These are phyloP conservation scores for Henicopernis longicauda DNA, from an alignment of 2,113 vertebrate genomes.

Conservation along the genomic window DNA sequence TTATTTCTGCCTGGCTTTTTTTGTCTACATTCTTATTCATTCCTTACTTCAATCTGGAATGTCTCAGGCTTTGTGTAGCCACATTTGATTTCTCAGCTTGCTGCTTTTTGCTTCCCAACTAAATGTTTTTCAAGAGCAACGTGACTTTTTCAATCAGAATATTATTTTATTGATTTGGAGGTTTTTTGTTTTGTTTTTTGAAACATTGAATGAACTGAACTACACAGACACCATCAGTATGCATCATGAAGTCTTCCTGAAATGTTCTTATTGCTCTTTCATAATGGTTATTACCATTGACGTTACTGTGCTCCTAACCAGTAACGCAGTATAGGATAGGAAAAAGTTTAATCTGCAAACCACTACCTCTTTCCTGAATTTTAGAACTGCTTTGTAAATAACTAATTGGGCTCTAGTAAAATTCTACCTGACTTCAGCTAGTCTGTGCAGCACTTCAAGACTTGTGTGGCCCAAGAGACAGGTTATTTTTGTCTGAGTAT, in stretches of 20 bases:
- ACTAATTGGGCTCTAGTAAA: neutral
- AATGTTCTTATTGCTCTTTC: neutral
- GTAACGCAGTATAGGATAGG: neutral
- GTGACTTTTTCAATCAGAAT: neutral
- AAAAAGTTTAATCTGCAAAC: neutral
- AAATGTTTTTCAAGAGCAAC: neutral
- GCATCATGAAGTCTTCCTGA: neutral
- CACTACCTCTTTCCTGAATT: neutral
- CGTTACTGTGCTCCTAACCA: neutral
- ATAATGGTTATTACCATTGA: neutral
- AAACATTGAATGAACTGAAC: neutral
- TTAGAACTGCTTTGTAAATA: neutral
- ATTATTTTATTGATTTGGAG: neutral
- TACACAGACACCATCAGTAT: neutral
- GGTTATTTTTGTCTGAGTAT: neutral
- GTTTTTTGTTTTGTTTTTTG: rapidly evolving
- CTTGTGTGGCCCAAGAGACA: neutral
- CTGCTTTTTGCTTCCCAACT: neutral
- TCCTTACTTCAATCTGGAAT: neutral
- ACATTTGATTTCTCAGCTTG: neutral
- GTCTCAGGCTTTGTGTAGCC: neutral
- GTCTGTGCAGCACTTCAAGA: neutral
- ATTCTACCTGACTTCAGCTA: neutral
- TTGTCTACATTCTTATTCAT: neutral
- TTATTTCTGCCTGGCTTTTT: neutral